A percentile compares a stretch with the other conserved stretches of the same genome.
phyloP scores from a whole-genome alignment of 2,888 invertebrate species.

The Aspidiotus rigidus region DNA sequence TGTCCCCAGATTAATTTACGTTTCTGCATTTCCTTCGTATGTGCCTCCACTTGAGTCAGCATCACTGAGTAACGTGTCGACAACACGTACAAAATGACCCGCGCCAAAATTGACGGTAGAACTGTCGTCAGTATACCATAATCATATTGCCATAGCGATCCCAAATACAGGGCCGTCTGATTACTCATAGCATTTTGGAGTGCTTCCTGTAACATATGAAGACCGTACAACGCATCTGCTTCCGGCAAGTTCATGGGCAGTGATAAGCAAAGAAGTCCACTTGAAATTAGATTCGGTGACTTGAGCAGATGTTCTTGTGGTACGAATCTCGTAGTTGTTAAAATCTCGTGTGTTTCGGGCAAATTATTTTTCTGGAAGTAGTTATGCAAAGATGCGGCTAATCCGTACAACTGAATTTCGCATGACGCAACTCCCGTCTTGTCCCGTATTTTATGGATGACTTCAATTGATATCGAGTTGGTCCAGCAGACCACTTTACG shows the following conservation, averaged over 20 bases:
- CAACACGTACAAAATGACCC: conserved; percentile 53
- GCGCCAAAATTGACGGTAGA: conserved; percentile 51
- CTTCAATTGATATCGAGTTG: conserved; percentile 51
- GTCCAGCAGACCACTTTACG: conserved; percentile 63
- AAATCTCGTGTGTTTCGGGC: conserved; percentile 50
- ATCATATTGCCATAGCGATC: conserved; percentile 49
- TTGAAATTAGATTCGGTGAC: conserved; percentile 41
- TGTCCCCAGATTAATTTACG: conserved; percentile 55
- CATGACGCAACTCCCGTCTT: conserved; percentile 54
- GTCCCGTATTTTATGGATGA: conserved; percentile 51
- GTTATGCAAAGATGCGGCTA: conserved; percentile 55
- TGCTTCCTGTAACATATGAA: conserved; percentile 43
- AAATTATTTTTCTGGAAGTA: conserved; percentile 47
- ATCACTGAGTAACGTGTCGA: conserved; percentile 59
- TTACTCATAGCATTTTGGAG: conserved; percentile 45
- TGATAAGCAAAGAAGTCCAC: conserved; percentile 58
- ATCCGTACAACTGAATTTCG: conserved; percentile 55
- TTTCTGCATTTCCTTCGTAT: conserved; percentile 41
- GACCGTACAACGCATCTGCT: conserved; percentile 43
- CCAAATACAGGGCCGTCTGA: conserved; percentile 49
- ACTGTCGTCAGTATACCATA: conserved; percentile 53
- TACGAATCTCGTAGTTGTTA: conserved; percentile 55
- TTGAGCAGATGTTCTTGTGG: conserved; percentile 50
- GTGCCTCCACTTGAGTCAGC: conserved; percentile 50
- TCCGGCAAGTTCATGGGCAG: conserved; percentile 49